Evolutionary conservation across 2,113 vertebrate genomes (phyloP), one percentile per base, ranked within the genome.

Genomic region (Sylvilagus bachmani): DNA sequence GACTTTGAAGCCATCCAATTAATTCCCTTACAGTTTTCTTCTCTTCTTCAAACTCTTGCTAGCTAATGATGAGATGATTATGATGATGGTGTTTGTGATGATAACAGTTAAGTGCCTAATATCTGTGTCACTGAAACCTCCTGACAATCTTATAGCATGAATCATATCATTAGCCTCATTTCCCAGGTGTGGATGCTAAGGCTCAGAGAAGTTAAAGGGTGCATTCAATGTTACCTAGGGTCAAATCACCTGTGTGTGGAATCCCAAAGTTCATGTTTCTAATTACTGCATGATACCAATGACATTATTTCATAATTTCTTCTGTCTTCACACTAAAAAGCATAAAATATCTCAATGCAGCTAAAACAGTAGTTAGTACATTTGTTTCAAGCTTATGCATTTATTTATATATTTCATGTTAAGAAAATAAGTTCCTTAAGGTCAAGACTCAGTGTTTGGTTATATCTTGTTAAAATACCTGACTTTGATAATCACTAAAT

Each of bases 341-440:
- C 22, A 81, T 36, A 81, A 66, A 93, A 38, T 29, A 62, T 44
- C 12, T 89, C 90, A 81, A 66, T 0, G 84, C 2, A 66, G 86
- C 64, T 8, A 79, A 93, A 94, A 14, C 86, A 82, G 55, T 31
- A 94, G 10, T 83, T 58, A 70, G 29, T 51, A 89, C 79, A n/a
- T 81, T 2, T 17, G 27, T 75, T 66, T 85, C 29, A 89, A 81
- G 2, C 0, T 16, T 53, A 64, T 49, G 14, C 0, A 58, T 74
- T 10, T 93, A 24, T 78, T 86, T 91, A 31, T 16, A 29, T 91
- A 9, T 73, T 79, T 58, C 36, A 33, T 14, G 2, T 85, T 64
- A 81, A 80, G 33, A 93, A 86, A 78, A 58, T 31, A 81, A 82
- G 2, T 51, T 44, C 29, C 24, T 38, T 58, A 36, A 86, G 6